Base-by-base conservation (phyloP, 35 echinoderm and acorn worm species). In the Ptychodera flava region DNA sequence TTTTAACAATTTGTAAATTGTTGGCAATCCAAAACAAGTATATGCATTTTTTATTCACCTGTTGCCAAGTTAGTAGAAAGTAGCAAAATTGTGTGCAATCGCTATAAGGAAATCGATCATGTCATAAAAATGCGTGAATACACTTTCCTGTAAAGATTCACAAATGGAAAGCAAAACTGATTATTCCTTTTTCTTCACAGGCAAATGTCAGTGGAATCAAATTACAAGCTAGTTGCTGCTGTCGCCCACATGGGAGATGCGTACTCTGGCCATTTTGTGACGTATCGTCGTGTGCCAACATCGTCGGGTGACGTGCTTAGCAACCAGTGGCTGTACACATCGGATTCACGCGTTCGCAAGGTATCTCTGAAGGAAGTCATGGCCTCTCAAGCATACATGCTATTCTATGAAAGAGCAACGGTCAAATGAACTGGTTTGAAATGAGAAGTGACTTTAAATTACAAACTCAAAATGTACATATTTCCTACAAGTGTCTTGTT, bases 161-260 rank as follows among this genome's bases (percentile, higher is more conserved):
- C n/a, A n/a, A n/a, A n/a, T n/a, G n/a, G 22, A 64, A 64, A 22
- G 22, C 45, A 64, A 64, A 64, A 64, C 6, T 64, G 6, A 64
- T 64, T 12, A 64, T 64, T 53, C 2, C 36, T 22, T 1, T 78
- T 87, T 34, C 35, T 31, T 80, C 81, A 27, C 78, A 93, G 92
- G 88, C 87, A 30, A 78, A 92, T 78, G 36, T 89, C 90, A 15
- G 77, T 78, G 34, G 90, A 90, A 27, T 88, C 80, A 31, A 78
- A 78, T 33, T 98, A 94, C 79, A 86, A 85, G 29, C 84, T 99
- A 0, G 89, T 87, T 32, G 91, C 96, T 79, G 96, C 96, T 10
- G 91, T 99, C 28, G 96, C 94, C 16, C 96, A 99, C 76, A 53
- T 94, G 36, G 96, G 96, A 33, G 86, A 94, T 86, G 96, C 96